Conservation (phyloP, 1,140 invertebrate genomes). For the Solenopsis fugax region DNA sequence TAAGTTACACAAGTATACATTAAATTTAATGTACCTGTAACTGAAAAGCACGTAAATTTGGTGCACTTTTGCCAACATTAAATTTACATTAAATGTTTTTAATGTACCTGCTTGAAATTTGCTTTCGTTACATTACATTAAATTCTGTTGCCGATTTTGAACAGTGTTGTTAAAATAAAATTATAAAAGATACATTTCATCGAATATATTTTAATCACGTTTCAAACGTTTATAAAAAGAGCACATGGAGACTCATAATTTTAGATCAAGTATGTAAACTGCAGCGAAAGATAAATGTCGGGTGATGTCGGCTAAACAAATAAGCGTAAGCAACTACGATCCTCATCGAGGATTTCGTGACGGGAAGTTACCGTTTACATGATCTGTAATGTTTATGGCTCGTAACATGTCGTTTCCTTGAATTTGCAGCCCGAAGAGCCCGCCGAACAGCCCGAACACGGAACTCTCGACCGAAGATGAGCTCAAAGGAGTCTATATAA, state of each 20-base stretch:
- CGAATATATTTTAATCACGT: neutral
- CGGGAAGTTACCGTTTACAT: neutral
- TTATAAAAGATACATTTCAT: neutral
- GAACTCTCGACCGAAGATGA: constrained; percentile 93
- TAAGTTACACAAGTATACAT: too few relatives aligned
- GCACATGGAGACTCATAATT: neutral
- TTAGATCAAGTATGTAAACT: neutral
- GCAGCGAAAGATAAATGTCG: neutral
- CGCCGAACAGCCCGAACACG: constrained; percentile 95
- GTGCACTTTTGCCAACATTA: too few relatives aligned
- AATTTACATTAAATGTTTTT: too few relatives aligned
- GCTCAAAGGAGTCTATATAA: constrained; percentile 93
- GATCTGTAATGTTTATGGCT: neutral
- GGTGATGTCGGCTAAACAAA: constrained; percentile 1
- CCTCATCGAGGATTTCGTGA: neutral
- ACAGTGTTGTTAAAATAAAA: neutral
- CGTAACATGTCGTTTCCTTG: constrained; percentile 47
- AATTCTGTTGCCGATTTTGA: too few relatives aligned
- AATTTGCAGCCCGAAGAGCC: constrained; percentile 93
- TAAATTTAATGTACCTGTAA: too few relatives aligned
- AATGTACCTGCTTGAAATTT: too few relatives aligned
- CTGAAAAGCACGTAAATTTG: too few relatives aligned
- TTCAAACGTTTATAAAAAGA: neutral
- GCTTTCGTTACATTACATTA: too few relatives aligned
- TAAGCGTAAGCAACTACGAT: neutral